Conservation (phyloP, 53 echinoderm and acorn worm genomes). For the Henricia sp. region DNA sequence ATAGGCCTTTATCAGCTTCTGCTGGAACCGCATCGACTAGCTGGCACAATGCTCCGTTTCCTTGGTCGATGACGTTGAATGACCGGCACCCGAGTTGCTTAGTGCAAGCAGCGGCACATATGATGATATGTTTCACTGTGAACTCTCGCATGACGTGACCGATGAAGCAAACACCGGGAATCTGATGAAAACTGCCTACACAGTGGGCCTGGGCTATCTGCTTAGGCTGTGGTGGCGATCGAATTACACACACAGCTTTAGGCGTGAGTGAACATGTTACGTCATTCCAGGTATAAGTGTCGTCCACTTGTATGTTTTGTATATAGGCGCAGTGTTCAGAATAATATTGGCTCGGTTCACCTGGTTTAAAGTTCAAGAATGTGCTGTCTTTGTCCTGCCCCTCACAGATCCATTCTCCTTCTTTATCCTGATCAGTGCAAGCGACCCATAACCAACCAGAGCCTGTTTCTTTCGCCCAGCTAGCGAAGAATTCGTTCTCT, state of each 20-base stretch:
- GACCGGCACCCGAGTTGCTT: not conserved
- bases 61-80: not conserved
- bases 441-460: not conserved
- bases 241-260: not conserved
- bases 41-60: not conserved
- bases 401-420: not conserved
- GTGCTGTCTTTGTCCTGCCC: not conserved
- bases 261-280: not conserved
- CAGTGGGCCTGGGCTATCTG: too few species aligned
- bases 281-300: not conserved
- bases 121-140: not conserved
- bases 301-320: not conserved
- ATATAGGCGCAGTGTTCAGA: not conserved
- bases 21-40: not conserved
- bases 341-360: not conserved
- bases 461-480: not conserved
- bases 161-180: not conserved
- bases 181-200: not conserved
- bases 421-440: not conserved
- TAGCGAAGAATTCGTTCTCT: not conserved
- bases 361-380: not conserved
- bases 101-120: not conserved
- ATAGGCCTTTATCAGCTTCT: not conserved
- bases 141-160: not conserved
- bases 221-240: not conserved